These are phyloP conservation scores for Acropternis orthonyx DNA, from an alignment of 2,797 vertebrate species.

Conservation along the genomic window DNA sequence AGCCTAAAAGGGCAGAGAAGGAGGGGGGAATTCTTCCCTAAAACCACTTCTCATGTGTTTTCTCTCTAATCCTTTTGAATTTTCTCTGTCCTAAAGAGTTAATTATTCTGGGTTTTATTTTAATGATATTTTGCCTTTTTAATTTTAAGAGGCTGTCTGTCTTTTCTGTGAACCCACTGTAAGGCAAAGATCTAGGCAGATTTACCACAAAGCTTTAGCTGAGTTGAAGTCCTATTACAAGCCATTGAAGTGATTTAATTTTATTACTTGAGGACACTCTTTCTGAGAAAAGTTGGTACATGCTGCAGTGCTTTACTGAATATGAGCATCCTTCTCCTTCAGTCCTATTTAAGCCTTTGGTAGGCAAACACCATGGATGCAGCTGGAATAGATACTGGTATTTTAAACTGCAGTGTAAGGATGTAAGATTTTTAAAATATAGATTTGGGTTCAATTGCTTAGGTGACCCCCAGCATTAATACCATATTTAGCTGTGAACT, in stretches of 20 bases:
- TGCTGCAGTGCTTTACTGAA: background rate
- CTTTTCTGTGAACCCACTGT: background rate
- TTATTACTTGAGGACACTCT: slow-evolving; percentile 33
- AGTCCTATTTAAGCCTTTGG: background rate
- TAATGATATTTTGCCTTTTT: slow-evolving; percentile 12
- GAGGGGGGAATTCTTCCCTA: background rate
- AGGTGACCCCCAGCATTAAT: background rate
- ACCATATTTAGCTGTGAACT: background rate
- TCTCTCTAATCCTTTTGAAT: background rate
- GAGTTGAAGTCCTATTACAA: slow-evolving; percentile 36
- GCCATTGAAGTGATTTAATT: slow-evolving; percentile 32
- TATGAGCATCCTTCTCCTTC: background rate
- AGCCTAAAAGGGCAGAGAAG: background rate
- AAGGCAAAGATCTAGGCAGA: background rate
- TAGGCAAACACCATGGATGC: background rate
- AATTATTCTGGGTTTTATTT: background rate
- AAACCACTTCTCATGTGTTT: background rate
- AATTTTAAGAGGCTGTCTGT: slow-evolving; percentile 15
- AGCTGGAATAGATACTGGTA: background rate
- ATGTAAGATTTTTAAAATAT: background rate
- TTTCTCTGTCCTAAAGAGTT: background rate
- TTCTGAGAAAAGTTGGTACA: background rate
- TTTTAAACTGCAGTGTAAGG: background rate
- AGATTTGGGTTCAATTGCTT: background rate
- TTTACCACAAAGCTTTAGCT: background rate